phyloP scores from a whole-genome alignment of 1,140 invertebrate genomes.

The Monomorium pharaonis region DNA sequence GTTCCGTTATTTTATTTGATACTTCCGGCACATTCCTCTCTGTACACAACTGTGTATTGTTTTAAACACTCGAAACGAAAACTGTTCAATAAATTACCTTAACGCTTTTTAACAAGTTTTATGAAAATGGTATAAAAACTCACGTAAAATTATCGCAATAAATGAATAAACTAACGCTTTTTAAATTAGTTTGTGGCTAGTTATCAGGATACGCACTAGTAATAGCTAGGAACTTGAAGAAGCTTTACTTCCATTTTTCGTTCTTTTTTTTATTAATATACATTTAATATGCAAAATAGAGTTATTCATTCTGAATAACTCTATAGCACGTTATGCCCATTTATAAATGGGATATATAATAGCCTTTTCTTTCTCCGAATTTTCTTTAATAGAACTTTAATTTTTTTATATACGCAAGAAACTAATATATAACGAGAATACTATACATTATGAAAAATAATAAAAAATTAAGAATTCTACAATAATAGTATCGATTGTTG shows the following conservation, averaged over 20 bases:
- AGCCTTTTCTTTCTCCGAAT: constrained; percentile 68
- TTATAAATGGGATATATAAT: constrained; percentile 37
- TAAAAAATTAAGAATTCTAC: background rate
- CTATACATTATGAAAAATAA: constrained; percentile 10
- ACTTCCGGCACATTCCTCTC: constrained; percentile 24
- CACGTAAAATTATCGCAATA: constrained; percentile 49
- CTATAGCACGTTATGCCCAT: constrained; percentile 44
- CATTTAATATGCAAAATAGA: constrained; percentile 53
- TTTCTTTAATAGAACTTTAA: constrained; percentile 52
- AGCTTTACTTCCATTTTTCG: constrained; percentile 74
- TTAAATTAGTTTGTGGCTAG: constrained; percentile 67
- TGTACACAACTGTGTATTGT: constrained; percentile 47
- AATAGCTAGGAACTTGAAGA: constrained; percentile 83
- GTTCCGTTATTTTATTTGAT: background rate
- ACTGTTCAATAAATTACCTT: constrained; percentile 39
- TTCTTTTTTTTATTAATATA: constrained; percentile 57
- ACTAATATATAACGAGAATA: constrained; percentile 53
- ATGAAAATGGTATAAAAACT: constrained; percentile 56
- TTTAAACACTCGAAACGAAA: constrained; percentile 52
- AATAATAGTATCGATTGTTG: constrained; percentile 59
- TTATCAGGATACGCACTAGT: constrained; percentile 76
- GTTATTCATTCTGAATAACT: constrained; percentile 52
- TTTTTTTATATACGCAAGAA: constrained; percentile 48
- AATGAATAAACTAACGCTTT: constrained; percentile 50
- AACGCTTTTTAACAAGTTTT: constrained; percentile 53